Conservation (phyloP, 2,888 invertebrate genomes). For the Eudemis profundana region DNA sequence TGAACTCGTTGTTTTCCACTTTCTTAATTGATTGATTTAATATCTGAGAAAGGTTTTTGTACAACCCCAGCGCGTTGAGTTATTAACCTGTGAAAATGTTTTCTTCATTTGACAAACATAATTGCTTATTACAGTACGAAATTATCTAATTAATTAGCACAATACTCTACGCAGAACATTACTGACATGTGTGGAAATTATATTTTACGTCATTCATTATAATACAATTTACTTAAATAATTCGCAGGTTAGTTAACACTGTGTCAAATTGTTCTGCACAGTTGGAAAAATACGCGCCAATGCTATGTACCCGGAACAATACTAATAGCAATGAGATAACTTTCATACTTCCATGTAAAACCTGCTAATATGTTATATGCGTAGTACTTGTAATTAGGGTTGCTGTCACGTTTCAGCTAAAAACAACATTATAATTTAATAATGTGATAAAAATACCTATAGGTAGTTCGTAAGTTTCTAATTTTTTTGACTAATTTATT, state of each 20-base stretch:
- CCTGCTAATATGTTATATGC: not conserved
- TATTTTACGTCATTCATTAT: constrained; percentile 18
- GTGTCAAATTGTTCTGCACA: constrained; percentile 10
- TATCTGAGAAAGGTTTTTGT: no score
- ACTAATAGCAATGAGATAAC: not conserved
- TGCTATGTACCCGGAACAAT: not conserved
- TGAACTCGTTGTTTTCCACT: no score
- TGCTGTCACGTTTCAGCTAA: not conserved
- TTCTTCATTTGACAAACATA: no score
- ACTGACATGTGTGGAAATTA: constrained; percentile 8
- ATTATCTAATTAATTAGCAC: constrained; percentile 35
- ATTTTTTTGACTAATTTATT: no score
- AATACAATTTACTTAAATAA: constrained; percentile 31
- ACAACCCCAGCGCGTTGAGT: no score
- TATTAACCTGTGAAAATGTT: no score
- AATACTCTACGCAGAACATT: constrained; percentile 1
- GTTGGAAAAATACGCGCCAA: constrained; percentile 30
- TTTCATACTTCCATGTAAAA: not conserved
- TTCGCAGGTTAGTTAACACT: constrained; percentile 19
- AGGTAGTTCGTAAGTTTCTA: no score
- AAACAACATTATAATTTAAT: no score
- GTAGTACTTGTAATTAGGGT: not conserved
- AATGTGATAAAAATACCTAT: no score
- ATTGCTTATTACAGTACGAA: constrained; percentile 4
- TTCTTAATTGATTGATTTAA: no score